Evolutionary conservation across 2,888 invertebrate genomes (phyloP).

Genomic region (Aricia artaxerxes): DNA sequence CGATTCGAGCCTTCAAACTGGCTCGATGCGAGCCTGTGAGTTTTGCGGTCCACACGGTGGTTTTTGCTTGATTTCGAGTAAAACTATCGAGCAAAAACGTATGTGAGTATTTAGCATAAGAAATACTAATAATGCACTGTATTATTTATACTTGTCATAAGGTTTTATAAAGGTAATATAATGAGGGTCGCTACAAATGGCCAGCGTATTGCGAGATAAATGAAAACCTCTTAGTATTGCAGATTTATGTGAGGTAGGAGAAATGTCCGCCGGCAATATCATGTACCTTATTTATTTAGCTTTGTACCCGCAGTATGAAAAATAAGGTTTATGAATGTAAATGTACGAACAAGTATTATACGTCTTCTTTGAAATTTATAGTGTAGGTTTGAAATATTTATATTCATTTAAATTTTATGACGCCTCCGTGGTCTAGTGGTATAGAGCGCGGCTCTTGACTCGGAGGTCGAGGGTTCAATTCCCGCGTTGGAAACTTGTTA

Average conservation of each 20-base stretch:
- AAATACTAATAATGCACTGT: background rate
- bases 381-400: background rate
- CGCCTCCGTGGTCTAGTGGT: too few relatives aligned
- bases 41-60: too few relatives aligned
- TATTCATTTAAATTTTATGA: background rate
- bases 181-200: constrained; percentile 9
- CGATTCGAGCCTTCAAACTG: too few relatives aligned
- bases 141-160: background rate
- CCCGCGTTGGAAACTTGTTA: too few relatives aligned
- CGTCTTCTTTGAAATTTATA: background rate
- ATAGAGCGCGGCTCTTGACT: too few relatives aligned
- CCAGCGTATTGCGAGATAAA: constrained; percentile 5
- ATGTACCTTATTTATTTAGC: constrained; percentile 21
- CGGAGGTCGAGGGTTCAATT: too few relatives aligned
- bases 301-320: background rate
- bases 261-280: background rate
- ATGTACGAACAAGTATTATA: background rate
- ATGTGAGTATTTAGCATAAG: background rate
- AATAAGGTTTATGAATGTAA: background rate
- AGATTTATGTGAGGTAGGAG: constrained; percentile 11
- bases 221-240: constrained; percentile 19
- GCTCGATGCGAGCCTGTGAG: too few relatives aligned
- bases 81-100: too few relatives aligned
- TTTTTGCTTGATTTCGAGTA: too few relatives aligned
- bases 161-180: constrained; percentile 11